Evolutionary conservation across 2,888 invertebrate species (phyloP), one percentile per base, ranked within the genome.

Genomic region (Taphrorychus bicolor): DNA sequence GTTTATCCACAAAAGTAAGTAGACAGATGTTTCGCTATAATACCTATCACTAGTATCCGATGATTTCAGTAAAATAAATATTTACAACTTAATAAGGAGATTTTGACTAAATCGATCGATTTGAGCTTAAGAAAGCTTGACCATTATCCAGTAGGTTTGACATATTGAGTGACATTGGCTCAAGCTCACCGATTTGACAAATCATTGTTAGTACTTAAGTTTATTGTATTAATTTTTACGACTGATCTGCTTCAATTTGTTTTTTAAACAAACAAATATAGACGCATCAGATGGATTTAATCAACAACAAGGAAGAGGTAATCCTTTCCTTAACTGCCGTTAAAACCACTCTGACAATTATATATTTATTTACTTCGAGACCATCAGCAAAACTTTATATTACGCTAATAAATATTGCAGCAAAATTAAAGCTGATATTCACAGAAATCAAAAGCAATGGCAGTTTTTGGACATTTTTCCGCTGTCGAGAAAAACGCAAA

Each of bases 371-470:
- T n/a, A n/a, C n/a, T n/a, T n/a, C n/a, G n/a, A n/a, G n/a, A n/a
- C 32, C 32, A 1, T 11, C 32, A 7, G 32, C 11, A 32, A 32
- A 32, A 32, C 32, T 32, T 32, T 3, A n/a, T 54, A n/a, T 32
- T 45, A 5, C 1, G 14, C 14, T 56, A 14, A 17, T 54, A n/a
- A n/a, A 24, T 64, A 64, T 64, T 64, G 64, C 64, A 58, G 58
- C 58, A 40, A 52, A 45, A 63, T 41, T 64, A 64, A 64, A 58
- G 64, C 64, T 52, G 64, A 64, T 58, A 64, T 64, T 64, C 58
- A 64, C 64, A 64, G 52, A 49, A 54, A 49, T 64, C 51, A 64
- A 58, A 64, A 64, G 64, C 64, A 64, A 64, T 58, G 64, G 64
- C 58, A 58, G 58, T 58, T 41, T 45, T 21, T 18, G 24, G 16